Conservation (phyloP, 2,888 invertebrate genomes). For the Melinaea marsaeus region DNA sequence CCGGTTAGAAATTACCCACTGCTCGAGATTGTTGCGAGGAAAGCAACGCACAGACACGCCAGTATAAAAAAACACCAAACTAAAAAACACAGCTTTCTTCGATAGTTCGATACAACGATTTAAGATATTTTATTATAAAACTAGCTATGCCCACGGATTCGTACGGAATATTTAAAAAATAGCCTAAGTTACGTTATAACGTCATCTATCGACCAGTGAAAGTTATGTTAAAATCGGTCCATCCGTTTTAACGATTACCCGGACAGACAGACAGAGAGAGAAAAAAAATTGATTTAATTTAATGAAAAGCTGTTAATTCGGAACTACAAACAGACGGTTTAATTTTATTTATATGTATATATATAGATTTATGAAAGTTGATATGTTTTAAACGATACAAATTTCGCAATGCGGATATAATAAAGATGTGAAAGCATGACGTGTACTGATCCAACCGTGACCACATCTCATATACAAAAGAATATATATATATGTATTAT, state of each 20-base stretch:
- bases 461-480: constrained; percentile 9
- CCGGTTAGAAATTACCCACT: constrained; percentile 77
- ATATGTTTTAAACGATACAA: constrained; percentile 18
- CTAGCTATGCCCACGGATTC: too few species aligned
- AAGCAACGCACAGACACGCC: constrained; percentile 64
- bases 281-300: too few species aligned
- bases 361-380: constrained; percentile 22
- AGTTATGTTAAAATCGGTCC: too few species aligned
- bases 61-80: constrained; percentile 44
- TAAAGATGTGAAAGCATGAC: constrained; percentile 27
- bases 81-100: constrained; percentile 47
- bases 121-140: constrained; percentile 23
- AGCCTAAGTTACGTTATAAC: too few species aligned
- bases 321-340: too few species aligned
- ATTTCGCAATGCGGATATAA: constrained; percentile 16
- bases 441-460: constrained; percentile 15
- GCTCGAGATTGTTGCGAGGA: constrained; percentile 74
- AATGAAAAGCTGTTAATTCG: too few species aligned
- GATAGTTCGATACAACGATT: constrained; percentile 19
- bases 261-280: too few species aligned
- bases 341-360: too few species aligned
- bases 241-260: too few species aligned
- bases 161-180: too few species aligned
- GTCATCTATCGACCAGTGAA: too few species aligned
- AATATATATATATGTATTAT: constrained; percentile 8